A percentile compares a stretch with the other conserved stretches of the same genome.
phyloP scores from a whole-genome alignment of 2,888 invertebrate species.

The Amorpha juglandis region DNA sequence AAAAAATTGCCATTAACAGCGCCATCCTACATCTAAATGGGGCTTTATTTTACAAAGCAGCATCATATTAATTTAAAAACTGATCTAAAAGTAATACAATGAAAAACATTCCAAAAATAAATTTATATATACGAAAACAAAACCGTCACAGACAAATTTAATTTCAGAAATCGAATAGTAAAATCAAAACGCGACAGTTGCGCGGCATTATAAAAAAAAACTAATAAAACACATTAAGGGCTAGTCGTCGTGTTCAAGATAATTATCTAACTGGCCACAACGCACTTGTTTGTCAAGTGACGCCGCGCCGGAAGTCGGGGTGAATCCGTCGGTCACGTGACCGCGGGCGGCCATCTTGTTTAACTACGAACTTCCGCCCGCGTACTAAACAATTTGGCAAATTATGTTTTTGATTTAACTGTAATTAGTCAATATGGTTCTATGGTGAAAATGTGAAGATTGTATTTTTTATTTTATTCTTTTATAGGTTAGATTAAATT shows the following conservation, averaged over 20 bases:
- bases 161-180: constrained; percentile 11
- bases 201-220: constrained; percentile 55
- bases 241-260: constrained; percentile 64
- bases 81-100: too few species aligned
- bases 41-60: too few species aligned
- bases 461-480: background rate
- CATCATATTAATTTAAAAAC: too few species aligned
- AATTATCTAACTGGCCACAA: constrained; percentile 77
- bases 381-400: constrained; percentile 58
- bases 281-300: constrained; percentile 75
- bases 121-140: background rate
- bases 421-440: constrained; percentile 16
- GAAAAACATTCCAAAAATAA: too few species aligned
- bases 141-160: background rate
- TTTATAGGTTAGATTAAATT: background rate
- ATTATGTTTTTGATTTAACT: constrained; percentile 14
- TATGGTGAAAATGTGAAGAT: background rate
- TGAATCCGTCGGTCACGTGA: constrained; percentile 81
- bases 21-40: too few species aligned
- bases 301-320: constrained; percentile 81
- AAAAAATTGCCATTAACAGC: too few species aligned
- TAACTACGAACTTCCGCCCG: constrained; percentile 78
- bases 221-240: constrained; percentile 61
- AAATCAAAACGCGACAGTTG: constrained; percentile 74
- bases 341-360: constrained; percentile 75